Evolutionary conservation across 2,113 vertebrate species (phyloP).

Genomic region (Gasterosteus aculeatus): DNA sequence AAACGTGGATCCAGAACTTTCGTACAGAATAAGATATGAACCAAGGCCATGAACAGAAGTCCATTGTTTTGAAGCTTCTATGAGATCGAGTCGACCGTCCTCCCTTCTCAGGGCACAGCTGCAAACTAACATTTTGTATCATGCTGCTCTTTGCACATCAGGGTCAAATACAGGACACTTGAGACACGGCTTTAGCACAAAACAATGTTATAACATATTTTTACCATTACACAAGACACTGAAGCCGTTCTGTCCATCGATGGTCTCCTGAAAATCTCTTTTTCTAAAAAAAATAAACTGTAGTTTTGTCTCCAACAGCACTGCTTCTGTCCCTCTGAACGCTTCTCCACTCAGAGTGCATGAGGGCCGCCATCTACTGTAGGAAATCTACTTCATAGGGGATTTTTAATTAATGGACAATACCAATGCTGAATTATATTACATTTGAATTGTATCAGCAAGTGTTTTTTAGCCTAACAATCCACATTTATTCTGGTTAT

Average conservation of each 20-base stretch:
- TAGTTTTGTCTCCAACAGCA: no score
- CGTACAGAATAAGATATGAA: no score
- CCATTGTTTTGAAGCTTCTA: no score
- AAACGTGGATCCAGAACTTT: slow-evolving; percentile 41
- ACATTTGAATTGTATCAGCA: neutral
- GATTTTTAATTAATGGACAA: neutral
- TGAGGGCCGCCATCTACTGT: neutral
- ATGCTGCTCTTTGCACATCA: no score
- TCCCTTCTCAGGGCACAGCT: no score
- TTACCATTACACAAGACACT: neutral
- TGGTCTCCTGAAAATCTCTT: neutral
- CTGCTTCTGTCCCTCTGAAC: no score
- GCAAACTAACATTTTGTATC: neutral
- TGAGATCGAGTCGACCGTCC: no score
- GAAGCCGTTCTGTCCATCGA: neutral
- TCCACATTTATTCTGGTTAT: neutral
- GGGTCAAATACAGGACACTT: no score
- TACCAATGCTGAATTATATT: neutral
- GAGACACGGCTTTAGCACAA: no score
- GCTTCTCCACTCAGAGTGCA: no score
- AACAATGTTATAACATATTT: no score
- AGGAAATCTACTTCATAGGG: neutral
- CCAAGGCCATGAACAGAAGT: no score
- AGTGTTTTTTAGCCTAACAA: neutral
- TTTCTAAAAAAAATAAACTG: neutral